Evolutionary conservation across 2,113 vertebrate species (phyloP).

Genomic region (Brachypteracias leptosomus): DNA sequence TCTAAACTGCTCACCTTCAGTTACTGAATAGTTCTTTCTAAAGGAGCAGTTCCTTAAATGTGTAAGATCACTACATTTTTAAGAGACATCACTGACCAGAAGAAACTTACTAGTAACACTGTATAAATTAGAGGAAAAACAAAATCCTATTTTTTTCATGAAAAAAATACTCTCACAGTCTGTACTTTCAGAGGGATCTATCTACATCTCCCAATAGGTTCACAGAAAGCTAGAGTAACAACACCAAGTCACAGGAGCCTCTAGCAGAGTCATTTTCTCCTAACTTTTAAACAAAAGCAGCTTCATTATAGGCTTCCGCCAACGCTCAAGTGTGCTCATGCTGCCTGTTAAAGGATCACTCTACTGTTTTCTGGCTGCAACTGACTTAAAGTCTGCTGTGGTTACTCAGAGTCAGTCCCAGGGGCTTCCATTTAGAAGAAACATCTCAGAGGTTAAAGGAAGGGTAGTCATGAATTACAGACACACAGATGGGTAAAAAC

Average conservation of each 20-base stretch:
- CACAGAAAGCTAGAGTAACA: not conserved
- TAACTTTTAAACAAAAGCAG: not conserved
- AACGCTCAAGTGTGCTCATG: not conserved
- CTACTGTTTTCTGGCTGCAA: not conserved
- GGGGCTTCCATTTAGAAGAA: not conserved
- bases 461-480: not conserved
- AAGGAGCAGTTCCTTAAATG: not conserved
- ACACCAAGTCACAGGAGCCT: not conserved
- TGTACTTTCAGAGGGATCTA: not conserved
- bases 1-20: not conserved
- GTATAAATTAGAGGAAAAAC: not conserved
- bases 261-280: not conserved
- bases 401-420: not conserved
- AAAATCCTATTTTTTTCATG: not conserved
- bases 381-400: not conserved
- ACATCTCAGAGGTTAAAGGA: not conserved
- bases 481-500: not conserved
- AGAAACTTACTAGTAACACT: not conserved
- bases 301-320: not conserved
- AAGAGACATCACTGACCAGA: not conserved
- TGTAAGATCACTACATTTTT: not conserved
- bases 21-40: not conserved
- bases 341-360: not conserved
- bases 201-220: not conserved
- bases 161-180: not conserved